Percentiles rank a stretch among this genome's conserved stretches.
phyloP scores from a whole-genome alignment of 2,113 vertebrate species.

The Mandrillus leucophaeus region DNA sequence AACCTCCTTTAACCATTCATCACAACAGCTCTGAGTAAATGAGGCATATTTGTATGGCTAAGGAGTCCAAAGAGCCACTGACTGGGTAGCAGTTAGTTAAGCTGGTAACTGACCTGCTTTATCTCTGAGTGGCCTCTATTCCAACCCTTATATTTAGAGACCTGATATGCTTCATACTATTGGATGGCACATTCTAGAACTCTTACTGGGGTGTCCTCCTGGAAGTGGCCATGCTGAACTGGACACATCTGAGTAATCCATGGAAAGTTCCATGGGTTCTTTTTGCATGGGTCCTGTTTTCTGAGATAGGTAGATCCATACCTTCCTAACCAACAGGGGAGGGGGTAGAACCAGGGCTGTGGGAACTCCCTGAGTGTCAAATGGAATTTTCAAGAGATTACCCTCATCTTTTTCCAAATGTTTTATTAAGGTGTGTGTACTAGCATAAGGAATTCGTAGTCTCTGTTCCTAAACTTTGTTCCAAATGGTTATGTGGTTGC shows the following conservation, averaged over 20 bases:
- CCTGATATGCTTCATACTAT: not conserved
- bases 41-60: not conserved
- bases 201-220: not conserved
- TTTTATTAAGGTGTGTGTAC: not conserved
- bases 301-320: not conserved
- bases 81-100: not conserved
- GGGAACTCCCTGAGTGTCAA: not conserved
- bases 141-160: not conserved
- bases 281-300: not conserved
- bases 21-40: not conserved
- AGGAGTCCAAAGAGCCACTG: not conserved
- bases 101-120: not conserved
- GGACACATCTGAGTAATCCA: not conserved
- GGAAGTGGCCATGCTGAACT: not conserved
- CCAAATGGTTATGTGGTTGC: not conserved
- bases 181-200: not conserved
- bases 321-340: not conserved
- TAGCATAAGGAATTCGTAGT: not conserved
- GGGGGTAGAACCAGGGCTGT: not conserved
- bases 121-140: not conserved
- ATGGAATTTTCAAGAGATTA: conserved; percentile 2
- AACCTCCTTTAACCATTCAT: not conserved
- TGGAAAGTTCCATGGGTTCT: not conserved
- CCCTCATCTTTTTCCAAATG: not conserved
- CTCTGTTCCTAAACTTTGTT: not conserved